A percentile compares a stretch with the other conserved stretches of the same genome.
phyloP scores from a whole-genome alignment of 2,888 invertebrate genomes.

The Andrena marginata region DNA sequence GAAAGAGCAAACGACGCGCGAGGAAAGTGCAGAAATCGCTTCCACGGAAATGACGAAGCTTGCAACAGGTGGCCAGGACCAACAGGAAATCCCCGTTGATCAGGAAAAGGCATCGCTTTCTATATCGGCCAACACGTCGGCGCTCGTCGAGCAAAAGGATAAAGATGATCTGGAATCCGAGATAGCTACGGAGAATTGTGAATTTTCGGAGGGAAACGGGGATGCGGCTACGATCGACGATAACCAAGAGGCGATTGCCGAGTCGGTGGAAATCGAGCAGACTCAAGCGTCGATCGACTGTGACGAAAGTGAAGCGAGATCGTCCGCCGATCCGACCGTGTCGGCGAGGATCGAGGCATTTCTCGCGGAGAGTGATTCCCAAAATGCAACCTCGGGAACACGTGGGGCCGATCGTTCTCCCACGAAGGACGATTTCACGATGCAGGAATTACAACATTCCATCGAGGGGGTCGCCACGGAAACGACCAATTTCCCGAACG shows the following conservation, averaged over 20 bases:
- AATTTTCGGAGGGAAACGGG: conserved; percentile 2
- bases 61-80: conserved; percentile 58
- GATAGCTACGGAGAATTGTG: background rate
- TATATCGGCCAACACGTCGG: background rate
- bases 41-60: conserved; percentile 42
- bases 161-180: background rate
- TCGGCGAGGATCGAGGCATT: conserved; percentile 8
- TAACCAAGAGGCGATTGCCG: background rate
- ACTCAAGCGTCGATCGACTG: conserved; percentile 6
- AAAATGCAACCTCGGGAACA: conserved; percentile 35
- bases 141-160: conserved; percentile 1
- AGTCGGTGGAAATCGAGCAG: background rate
- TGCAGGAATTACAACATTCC: conserved; percentile 40
- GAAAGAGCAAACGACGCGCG: conserved; percentile 26
- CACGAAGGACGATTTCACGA: conserved; percentile 22
- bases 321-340: background rate
- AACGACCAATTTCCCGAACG: background rate
- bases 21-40: conserved; percentile 36
- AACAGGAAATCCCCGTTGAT: conserved; percentile 32
- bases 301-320: conserved; percentile 8
- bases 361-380: conserved; percentile 15
- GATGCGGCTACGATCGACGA: background rate
- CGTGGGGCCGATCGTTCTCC: conserved; percentile 35
- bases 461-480: conserved; percentile 17
- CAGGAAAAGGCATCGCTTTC: conserved; percentile 11